A percentile compares a stretch with the other conserved stretches of the same genome.
Conservation (phyloP, 2,888 invertebrate genomes). For the Nomada ruficornis region DNA sequence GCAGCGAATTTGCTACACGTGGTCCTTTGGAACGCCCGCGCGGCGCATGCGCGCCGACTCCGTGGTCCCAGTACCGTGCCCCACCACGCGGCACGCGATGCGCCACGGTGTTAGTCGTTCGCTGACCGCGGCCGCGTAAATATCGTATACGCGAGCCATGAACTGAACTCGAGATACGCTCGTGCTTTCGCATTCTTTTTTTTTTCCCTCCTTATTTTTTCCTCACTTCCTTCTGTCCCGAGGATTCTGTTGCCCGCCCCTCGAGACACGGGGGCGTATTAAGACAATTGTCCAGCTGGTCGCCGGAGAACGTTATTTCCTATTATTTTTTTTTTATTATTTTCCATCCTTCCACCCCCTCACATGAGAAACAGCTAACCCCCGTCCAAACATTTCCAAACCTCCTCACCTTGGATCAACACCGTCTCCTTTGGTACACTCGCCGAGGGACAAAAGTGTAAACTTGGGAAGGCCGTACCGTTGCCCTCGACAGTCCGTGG, state of each 20-base stretch:
- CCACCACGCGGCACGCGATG: too few species aligned
- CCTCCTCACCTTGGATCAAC: too few species aligned
- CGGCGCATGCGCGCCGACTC: too few species aligned
- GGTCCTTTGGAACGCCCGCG: background rate
- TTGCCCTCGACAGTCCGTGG: conserved; percentile 7
- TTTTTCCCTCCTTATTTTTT: conserved; percentile 29
- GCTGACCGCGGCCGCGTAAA: conserved; percentile 83
- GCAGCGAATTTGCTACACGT: conserved; percentile 22
- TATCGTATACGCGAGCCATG: conserved; percentile 77
- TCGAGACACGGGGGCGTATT: background rate
- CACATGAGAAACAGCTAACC: too few species aligned
- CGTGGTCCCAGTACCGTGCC: too few species aligned
- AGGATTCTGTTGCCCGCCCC: background rate
- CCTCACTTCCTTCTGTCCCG: background rate
- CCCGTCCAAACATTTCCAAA: too few species aligned
- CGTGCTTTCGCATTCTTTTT: conserved; percentile 63
- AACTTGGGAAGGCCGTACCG: background rate
- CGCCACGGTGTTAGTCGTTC: conserved; percentile 75
- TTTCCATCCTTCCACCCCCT: too few species aligned
- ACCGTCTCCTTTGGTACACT: background rate
- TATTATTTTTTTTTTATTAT: too few species aligned
- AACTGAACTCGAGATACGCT: conserved; percentile 72
- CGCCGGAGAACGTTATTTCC: background rate
- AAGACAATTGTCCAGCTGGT: background rate
- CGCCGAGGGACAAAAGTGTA: conserved; percentile 2